Conservation (phyloP, 2,797 vertebrate species). For the Rhinophrynus dorsalis region DNA sequence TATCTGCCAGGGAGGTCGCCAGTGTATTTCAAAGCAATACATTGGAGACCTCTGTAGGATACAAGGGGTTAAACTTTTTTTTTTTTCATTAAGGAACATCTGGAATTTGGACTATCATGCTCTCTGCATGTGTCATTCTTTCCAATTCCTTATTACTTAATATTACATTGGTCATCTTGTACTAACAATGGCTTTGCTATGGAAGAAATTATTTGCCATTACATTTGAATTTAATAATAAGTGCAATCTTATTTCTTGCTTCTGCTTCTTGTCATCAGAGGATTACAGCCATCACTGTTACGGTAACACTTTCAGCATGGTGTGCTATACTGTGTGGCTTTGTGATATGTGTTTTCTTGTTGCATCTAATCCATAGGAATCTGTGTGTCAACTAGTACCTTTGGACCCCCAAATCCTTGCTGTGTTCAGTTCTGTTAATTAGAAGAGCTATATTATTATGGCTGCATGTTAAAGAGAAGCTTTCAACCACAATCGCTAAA, state of each 20-base stretch:
- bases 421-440: too few relatives aligned
- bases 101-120: conserved; percentile 42
- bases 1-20: background rate
- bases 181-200: conserved; percentile 53
- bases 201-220: conserved; percentile 31
- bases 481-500: too few relatives aligned
- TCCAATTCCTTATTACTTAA: conserved; percentile 12
- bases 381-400: too few relatives aligned
- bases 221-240: conserved; percentile 24
- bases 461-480: too few relatives aligned
- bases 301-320: conserved; percentile 85
- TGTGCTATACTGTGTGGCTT: conserved; percentile 57
- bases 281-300: conserved; percentile 97
- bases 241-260: conserved; percentile 58
- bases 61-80: too few relatives aligned
- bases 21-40: too few relatives aligned
- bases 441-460: too few relatives aligned
- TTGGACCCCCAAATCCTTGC: too few relatives aligned
- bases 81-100: background rate
- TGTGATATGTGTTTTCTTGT: conserved; percentile 43
- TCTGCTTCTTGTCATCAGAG: conserved; percentile 84
- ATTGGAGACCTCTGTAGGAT: too few relatives aligned
- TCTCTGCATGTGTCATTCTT: conserved; percentile 40
- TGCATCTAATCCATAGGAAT: too few relatives aligned
- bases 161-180: too few relatives aligned